A percentile compares a stretch with the other conserved stretches of the same genome.
phyloP scores from a whole-genome alignment of 2,888 invertebrate species.

The Acrobasis consociella region DNA sequence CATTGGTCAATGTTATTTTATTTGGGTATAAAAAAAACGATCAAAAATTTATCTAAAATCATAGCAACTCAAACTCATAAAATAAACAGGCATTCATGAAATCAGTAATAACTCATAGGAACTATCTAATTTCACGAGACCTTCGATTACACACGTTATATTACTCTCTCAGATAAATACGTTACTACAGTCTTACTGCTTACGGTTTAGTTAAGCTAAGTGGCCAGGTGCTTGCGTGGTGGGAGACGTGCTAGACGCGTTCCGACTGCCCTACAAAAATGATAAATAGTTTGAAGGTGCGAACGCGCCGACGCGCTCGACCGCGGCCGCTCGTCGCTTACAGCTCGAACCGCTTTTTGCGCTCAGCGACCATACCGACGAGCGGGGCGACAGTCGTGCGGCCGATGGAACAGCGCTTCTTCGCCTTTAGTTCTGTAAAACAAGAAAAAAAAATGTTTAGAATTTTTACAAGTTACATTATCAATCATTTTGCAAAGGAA shows the following conservation, averaged over 20 bases:
- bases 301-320: conserved; percentile 13
- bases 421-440: conserved; percentile 65
- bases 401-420: conserved; percentile 65
- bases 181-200: conserved; percentile 23
- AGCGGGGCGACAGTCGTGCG: conserved; percentile 78
- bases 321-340: conserved; percentile 34
- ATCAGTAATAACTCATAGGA: conserved; percentile 28
- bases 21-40: not conserved
- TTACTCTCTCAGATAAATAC: conserved; percentile 17
- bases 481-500: no score
- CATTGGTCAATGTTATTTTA: conserved; percentile 1
- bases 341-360: conserved; percentile 86
- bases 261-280: not conserved
- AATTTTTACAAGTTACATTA: no score
- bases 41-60: not conserved
- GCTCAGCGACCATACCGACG: conserved; percentile 88
- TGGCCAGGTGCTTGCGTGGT: conserved; percentile 79
- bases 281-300: conserved; percentile 7
- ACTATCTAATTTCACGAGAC: conserved; percentile 32
- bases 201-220: conserved; percentile 28
- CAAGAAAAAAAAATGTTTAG: conserved; percentile 17
- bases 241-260: conserved; percentile 44
- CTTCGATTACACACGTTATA: conserved; percentile 13
- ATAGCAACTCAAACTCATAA: conserved; percentile 22
- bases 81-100: conserved; percentile 30